Conservation (phyloP, 2,113 vertebrate species). For the Platysternon megacephalum region DNA sequence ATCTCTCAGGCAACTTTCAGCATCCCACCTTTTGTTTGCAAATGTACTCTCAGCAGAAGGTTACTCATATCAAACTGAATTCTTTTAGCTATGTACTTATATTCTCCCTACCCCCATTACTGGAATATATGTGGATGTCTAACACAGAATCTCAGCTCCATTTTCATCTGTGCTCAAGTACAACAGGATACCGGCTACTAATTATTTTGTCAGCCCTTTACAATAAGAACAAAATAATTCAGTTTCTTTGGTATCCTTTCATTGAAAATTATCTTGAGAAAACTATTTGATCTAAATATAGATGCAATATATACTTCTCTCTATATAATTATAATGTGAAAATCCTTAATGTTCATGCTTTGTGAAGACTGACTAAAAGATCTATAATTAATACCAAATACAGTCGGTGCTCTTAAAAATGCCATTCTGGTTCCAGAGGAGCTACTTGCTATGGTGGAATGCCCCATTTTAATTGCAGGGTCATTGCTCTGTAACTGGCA, state of each 20-base stretch:
- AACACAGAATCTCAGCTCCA: not conserved
- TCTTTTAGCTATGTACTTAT: not conserved
- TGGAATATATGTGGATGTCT: not conserved
- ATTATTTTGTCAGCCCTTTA: not conserved
- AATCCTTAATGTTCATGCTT: not conserved
- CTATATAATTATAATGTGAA: not conserved
- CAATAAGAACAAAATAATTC: not conserved
- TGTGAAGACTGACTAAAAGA: not conserved
- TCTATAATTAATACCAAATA: not conserved
- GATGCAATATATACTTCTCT: not conserved
- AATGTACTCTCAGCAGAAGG: not conserved
- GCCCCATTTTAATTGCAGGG: not conserved
- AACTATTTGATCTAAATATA: not conserved
- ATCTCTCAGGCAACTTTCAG: not conserved
- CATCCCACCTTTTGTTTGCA: not conserved
- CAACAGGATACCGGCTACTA: not conserved
- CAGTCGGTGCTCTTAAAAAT: not conserved
- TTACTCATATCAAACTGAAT: not conserved
- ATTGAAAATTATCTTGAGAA: not conserved
- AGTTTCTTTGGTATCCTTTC: rapidly evolving
- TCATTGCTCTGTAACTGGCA: not conserved
- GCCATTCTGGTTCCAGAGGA: not conserved
- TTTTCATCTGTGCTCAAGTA: not conserved
- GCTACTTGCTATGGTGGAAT: not conserved
- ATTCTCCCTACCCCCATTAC: not conserved